Conservation (phyloP, 1,140 invertebrate species). For the Lepidurus packardi region DNA sequence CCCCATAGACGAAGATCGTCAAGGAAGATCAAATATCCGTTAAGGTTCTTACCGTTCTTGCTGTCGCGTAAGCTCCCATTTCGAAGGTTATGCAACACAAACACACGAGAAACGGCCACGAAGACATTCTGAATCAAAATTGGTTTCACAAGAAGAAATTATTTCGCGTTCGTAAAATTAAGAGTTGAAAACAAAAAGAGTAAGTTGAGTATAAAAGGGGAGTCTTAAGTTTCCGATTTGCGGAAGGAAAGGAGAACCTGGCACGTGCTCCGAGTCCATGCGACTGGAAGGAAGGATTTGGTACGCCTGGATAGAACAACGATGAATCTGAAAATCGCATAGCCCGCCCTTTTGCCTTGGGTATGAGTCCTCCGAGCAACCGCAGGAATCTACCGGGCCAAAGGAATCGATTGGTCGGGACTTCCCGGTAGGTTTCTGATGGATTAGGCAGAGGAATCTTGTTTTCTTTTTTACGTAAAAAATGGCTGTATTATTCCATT, state of each 20-base stretch:
- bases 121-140: neutral
- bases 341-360: neutral
- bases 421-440: neutral
- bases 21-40: neutral
- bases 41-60: neutral
- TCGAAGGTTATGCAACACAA: neutral
- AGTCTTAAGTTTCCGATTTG: neutral
- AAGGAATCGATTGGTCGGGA: neutral
- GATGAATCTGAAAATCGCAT: neutral
- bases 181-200: no score
- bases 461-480: neutral
- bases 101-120: neutral
- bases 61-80: neutral
- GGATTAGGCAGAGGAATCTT: neutral
- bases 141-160: neutral
- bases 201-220: no score
- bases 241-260: neutral
- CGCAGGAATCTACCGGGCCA: neutral
- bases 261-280: neutral
- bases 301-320: neutral
- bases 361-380: neutral
- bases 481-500: neutral
- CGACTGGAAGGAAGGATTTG: constrained; percentile 6
- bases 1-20: no score
- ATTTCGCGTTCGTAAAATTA: no score